Percentiles rank a stretch among this genome's conserved stretches.
Evolutionary conservation across 64 coral and sea anemone species (phyloP).

Genomic region (Anthopleura sola): DNA sequence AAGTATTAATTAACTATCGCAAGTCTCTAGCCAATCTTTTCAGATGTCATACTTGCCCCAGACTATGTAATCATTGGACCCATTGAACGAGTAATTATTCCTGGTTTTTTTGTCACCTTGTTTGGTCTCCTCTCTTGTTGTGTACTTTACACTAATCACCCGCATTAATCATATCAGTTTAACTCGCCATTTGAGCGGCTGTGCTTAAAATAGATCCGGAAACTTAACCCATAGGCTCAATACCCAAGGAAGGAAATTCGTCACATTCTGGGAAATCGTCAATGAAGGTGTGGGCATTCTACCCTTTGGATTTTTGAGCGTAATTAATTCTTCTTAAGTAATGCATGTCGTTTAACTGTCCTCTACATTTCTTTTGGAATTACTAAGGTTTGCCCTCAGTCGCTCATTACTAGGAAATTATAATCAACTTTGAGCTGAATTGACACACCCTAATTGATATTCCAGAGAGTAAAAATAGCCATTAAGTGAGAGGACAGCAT

Average conservation of each 20-base stretch:
- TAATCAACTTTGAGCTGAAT: no score
- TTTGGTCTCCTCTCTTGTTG: background rate
- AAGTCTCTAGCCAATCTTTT: background rate
- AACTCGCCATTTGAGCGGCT: background rate
- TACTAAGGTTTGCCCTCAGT: no score
- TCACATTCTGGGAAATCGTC: background rate
- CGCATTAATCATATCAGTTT: background rate
- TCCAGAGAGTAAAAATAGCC: no score
- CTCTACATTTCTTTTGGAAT: no score
- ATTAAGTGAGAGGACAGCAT: no score
- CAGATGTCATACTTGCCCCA: background rate
- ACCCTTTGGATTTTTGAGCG: no score
- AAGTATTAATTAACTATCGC: background rate
- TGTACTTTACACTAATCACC: slow-evolving; percentile 8
- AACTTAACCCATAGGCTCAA: background rate
- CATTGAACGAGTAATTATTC: background rate
- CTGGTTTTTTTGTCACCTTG: background rate
- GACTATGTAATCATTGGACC: background rate
- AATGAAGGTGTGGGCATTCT: background rate
- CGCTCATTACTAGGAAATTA: no score
- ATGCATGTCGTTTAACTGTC: no score
- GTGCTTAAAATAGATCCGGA: no score
- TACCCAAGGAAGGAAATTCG: background rate
- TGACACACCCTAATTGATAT: no score
- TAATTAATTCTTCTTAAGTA: no score